phyloP scores from a whole-genome alignment of 2,797 vertebrate genomes.

The Todus mexicanus region DNA sequence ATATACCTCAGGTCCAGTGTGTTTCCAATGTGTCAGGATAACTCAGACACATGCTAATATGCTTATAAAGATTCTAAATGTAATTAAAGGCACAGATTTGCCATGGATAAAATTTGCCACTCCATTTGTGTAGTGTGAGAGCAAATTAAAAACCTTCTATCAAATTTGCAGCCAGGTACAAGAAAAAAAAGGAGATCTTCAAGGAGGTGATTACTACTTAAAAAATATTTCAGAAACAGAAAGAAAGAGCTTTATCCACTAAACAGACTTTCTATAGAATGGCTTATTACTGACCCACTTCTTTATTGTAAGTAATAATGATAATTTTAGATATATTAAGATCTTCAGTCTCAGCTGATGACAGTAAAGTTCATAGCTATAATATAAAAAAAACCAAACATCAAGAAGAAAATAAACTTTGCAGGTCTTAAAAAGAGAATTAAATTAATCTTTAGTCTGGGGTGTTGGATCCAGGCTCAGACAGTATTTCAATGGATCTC shows the following conservation, averaged over 20 bases:
- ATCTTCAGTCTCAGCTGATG: background rate
- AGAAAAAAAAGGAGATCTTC: background rate
- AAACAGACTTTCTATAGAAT: background rate
- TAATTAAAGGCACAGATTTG: background rate
- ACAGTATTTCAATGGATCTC: background rate
- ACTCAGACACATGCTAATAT: background rate
- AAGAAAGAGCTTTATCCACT: background rate
- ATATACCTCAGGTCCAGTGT: background rate
- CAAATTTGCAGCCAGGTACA: background rate
- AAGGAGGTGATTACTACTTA: background rate
- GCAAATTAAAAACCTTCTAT: background rate
- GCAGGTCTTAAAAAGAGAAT: background rate
- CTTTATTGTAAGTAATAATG: background rate
- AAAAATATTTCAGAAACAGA: background rate
- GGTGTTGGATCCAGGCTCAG: background rate
- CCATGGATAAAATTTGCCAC: background rate
- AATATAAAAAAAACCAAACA: background rate
- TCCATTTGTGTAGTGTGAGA: background rate
- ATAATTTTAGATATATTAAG: background rate
- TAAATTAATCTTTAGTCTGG: background rate
- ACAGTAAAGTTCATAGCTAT: background rate
- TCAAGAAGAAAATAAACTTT: background rate
- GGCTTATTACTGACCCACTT: background rate
- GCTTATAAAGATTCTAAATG: background rate
- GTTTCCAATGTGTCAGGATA: background rate